phyloP scores from a whole-genome alignment of 1,140 invertebrate genomes.

The Hyposmocoma kahamanoa region DNA sequence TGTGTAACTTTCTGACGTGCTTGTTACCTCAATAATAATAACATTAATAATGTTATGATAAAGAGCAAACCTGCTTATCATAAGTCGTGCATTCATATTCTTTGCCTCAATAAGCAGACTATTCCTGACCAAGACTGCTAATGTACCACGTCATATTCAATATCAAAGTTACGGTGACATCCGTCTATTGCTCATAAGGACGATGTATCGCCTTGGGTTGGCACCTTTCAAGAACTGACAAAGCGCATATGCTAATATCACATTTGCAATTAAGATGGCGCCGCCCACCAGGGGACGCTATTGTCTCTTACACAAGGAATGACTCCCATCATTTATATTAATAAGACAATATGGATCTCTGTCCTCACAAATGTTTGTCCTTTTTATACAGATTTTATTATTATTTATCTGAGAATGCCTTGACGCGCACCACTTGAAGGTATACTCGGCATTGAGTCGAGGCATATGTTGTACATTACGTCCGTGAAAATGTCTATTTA shows the following conservation, averaged over 20 bases:
- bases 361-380: not conserved
- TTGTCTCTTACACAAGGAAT: slow-evolving; percentile 42
- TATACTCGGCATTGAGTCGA: no score
- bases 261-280: slow-evolving; percentile 66
- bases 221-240: slow-evolving; percentile 44
- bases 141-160: no score
- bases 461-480: no score
- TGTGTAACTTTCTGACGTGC: no score
- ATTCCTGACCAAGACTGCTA: no score
- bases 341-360: slow-evolving; percentile 10
- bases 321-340: slow-evolving; percentile 22
- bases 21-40: no score
- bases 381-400: not conserved
- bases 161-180: slow-evolving; percentile 2
- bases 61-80: no score
- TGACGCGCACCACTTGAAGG: not conserved
- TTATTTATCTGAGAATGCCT: not conserved
- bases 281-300: slow-evolving; percentile 51
- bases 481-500: not conserved
- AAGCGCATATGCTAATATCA: slow-evolving; percentile 61
- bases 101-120: no score
- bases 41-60: no score
- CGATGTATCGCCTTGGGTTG: slow-evolving; percentile 43
- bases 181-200: slow-evolving; percentile 31
- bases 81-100: no score